A percentile compares a stretch with the other conserved stretches of the same genome.
These are phyloP conservation scores for Calephelis nemesis DNA, from an alignment of 1,140 invertebrate species.

Conservation along the genomic window DNA sequence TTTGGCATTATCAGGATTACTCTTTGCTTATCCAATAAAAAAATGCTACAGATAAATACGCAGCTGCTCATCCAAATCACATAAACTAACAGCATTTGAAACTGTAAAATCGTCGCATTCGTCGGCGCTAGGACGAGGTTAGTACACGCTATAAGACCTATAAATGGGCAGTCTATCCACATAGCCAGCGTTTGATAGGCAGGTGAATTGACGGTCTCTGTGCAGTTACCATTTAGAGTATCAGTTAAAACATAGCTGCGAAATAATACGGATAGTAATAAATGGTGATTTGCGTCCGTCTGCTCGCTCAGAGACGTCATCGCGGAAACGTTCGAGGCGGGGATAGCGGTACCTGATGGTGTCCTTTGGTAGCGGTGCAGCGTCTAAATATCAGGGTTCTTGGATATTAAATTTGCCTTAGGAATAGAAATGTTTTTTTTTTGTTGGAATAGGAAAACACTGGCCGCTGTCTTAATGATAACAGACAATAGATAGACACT, in stretches of 20 bases:
- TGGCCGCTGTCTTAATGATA: too few species aligned
- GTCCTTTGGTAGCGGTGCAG: constrained; percentile 7
- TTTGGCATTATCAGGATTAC: too few species aligned
- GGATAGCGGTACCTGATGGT: constrained; percentile 6
- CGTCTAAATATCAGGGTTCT: neutral
- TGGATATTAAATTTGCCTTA: neutral
- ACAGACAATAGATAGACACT: too few species aligned
- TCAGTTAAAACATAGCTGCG: constrained; percentile 39
- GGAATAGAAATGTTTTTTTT: too few species aligned
- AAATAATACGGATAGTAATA: constrained; percentile 55
- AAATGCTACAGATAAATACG: too few species aligned
- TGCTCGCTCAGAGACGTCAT: constrained; percentile 53
- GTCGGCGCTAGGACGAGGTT: neutral
- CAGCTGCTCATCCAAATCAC: too few species aligned
- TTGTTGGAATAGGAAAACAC: too few species aligned
- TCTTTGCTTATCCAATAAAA: too few species aligned
- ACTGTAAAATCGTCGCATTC: constrained; percentile 8
- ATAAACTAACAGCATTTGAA: neutral
- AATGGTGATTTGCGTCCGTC: constrained; percentile 62
- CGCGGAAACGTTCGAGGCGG: constrained; percentile 15
- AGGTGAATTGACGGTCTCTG: constrained; percentile 34
- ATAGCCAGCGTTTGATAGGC: constrained; percentile 23
- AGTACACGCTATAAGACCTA: constrained; percentile 3
- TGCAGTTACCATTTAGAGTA: constrained; percentile 29
- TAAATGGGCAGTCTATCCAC: constrained; percentile 2